Percentiles rank a stretch among this genome's conserved stretches.
Evolutionary conservation across 2,888 invertebrate genomes (phyloP).

Genomic region (Oscheius onirici): DNA sequence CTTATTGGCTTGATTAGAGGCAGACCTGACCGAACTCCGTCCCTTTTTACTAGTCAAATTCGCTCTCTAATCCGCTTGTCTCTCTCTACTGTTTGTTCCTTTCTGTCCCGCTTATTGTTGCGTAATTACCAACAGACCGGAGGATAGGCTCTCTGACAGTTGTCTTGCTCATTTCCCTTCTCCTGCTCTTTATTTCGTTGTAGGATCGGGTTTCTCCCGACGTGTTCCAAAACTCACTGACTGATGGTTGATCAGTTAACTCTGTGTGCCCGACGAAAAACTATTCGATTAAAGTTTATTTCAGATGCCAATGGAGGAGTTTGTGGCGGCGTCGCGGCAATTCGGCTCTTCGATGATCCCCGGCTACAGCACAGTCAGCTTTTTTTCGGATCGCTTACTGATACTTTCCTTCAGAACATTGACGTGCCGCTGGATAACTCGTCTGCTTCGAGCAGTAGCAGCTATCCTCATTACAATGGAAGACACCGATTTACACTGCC

Average conservation of each 20-base stretch:
- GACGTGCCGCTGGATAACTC: constrained; percentile 22
- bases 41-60: background rate
- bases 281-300: background rate
- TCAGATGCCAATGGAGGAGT: constrained; percentile 37
- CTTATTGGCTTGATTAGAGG: background rate
- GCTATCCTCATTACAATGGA: constrained; percentile 17
- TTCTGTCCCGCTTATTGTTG: too few relatives aligned
- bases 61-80: background rate
- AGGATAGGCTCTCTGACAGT: background rate
- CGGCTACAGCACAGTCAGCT: constrained; percentile 24
- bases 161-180: background rate
- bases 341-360: constrained; percentile 31
- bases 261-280: background rate
- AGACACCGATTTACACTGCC: constrained; percentile 22
- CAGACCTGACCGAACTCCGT: background rate
- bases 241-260: background rate
- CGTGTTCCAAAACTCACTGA: too few relatives aligned
- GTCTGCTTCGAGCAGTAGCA: constrained; percentile 24
- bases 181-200: background rate
- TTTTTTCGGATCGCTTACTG: background rate
- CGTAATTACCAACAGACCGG: too few relatives aligned
- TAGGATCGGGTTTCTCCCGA: background rate
- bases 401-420: background rate
- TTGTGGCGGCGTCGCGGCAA: constrained; percentile 19
- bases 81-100: too few relatives aligned